phyloP scores from a whole-genome alignment of 2,797 vertebrate genomes.

The Leucoraja ocellata region DNA sequence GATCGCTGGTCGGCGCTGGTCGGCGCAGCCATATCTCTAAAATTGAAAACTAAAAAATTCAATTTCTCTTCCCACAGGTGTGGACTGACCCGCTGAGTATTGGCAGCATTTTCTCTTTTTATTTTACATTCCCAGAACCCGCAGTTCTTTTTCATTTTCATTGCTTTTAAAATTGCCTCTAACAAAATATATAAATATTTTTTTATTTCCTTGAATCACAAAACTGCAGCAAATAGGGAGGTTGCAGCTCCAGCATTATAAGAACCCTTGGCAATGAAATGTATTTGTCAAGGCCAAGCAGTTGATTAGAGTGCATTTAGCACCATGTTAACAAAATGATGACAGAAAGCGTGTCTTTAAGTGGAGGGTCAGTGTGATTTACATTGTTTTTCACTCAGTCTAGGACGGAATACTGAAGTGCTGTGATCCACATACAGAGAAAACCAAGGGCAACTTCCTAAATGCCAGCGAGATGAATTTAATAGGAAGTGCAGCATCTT shows the following conservation, averaged over 20 bases:
- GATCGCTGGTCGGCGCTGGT: too few relatives aligned
- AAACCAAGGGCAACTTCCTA: slow-evolving; percentile 38
- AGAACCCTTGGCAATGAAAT: neutral
- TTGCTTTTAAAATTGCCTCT: too few relatives aligned
- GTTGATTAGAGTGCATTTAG: slow-evolving; percentile 4
- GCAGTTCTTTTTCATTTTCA: too few relatives aligned
- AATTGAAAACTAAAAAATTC: too few relatives aligned
- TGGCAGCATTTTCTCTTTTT: too few relatives aligned
- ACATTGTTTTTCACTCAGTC: neutral
- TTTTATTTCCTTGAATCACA: neutral
- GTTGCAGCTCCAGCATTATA: neutral
- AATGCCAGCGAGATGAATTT: slow-evolving; percentile 35
- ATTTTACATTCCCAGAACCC: too few relatives aligned
- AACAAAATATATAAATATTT: neutral
- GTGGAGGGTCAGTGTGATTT: neutral
- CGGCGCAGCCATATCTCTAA: too few relatives aligned
- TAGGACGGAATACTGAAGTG: neutral
- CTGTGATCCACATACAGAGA: slow-evolving; percentile 13
- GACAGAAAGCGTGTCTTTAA: slow-evolving; percentile 16
- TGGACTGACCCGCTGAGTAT: too few relatives aligned
- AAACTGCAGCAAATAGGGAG: neutral
- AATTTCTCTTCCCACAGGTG: too few relatives aligned
- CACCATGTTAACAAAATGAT: slow-evolving; percentile 2
- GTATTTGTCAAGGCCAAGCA: neutral
- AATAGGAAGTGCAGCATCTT: slow-evolving; percentile 38